phyloP scores from a whole-genome alignment of 2,113 vertebrate species.

The Potamarius usumacintae region DNA sequence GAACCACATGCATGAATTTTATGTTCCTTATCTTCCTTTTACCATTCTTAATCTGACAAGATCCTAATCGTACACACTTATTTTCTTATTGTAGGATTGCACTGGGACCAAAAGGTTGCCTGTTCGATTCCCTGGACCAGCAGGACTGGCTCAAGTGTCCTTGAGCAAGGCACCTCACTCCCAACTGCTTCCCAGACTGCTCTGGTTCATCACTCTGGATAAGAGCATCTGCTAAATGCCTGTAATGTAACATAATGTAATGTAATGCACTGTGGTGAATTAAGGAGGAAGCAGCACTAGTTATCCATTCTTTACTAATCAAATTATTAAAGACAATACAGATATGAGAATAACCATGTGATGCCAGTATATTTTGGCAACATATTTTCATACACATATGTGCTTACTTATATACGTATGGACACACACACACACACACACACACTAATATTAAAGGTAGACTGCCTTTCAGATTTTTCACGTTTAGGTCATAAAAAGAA shows the following conservation, averaged over 20 bases:
- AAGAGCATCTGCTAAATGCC: too few relatives aligned
- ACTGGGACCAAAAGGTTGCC: not conserved
- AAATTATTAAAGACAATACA: constrained; percentile 42
- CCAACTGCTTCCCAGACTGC: too few relatives aligned
- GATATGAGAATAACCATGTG: constrained; percentile 31
- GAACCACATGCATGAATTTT: constrained; percentile 7
- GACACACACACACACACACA: not conserved
- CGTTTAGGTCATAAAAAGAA: too few relatives aligned
- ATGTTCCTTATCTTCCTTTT: constrained; percentile 18
- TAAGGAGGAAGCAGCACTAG: not conserved
- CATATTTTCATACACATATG: not conserved
- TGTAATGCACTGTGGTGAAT: not conserved
- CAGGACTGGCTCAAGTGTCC: too few relatives aligned
- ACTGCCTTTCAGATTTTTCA: too few relatives aligned
- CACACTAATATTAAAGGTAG: too few relatives aligned
- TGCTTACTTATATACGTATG: not conserved
- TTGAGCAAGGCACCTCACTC: too few relatives aligned
- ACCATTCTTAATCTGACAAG: constrained; percentile 24
- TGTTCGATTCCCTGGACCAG: too few relatives aligned
- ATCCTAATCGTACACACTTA: not conserved
- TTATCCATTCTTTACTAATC: constrained; percentile 44
- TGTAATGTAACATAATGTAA: too few relatives aligned
- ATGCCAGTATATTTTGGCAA: constrained; percentile 2
- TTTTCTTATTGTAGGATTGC: not conserved
- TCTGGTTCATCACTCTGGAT: too few relatives aligned